These are phyloP conservation scores for Oplegnathus fasciatus DNA, from an alignment of 2,113 vertebrate species.

Conservation along the genomic window DNA sequence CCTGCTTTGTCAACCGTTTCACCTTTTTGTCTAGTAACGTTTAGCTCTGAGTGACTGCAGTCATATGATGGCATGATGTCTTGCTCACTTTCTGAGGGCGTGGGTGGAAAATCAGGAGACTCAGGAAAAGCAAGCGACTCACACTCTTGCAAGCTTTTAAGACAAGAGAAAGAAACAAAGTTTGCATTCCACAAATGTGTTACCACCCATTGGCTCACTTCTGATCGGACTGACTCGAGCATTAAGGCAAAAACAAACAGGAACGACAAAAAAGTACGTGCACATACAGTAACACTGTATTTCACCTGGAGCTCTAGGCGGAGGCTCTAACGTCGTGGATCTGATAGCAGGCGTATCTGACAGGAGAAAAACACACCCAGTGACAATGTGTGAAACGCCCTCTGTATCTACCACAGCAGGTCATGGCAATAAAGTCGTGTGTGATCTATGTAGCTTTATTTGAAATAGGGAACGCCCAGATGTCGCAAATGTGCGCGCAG, in stretches of 20 bases:
- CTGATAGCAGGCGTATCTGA: conserved; percentile 28
- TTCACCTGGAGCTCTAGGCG: neutral
- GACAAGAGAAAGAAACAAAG: neutral
- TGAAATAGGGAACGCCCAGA: neutral
- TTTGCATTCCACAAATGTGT: neutral
- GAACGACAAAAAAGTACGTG: neutral
- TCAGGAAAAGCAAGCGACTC: conserved; percentile 18
- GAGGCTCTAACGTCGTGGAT: neutral
- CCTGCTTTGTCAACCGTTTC: neutral
- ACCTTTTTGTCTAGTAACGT: neutral
- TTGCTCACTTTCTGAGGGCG: neutral
- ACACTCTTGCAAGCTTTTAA: neutral
- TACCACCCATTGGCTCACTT: neutral
- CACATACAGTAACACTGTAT: neutral
- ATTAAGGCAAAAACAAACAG: neutral
- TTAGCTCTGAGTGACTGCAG: neutral
- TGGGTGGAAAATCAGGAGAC: conserved; percentile 15
- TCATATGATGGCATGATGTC: neutral
- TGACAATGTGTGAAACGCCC: neutral
- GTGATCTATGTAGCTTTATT: neutral
- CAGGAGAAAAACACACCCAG: conserved; percentile 33
- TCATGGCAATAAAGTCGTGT: conserved; percentile 6
- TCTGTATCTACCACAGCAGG: neutral
- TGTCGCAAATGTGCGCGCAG: neutral
- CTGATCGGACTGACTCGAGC: neutral